These are phyloP conservation scores for Porites rus DNA, from an alignment of 92 coral and sea anemone species.

Conservation along the genomic window DNA sequence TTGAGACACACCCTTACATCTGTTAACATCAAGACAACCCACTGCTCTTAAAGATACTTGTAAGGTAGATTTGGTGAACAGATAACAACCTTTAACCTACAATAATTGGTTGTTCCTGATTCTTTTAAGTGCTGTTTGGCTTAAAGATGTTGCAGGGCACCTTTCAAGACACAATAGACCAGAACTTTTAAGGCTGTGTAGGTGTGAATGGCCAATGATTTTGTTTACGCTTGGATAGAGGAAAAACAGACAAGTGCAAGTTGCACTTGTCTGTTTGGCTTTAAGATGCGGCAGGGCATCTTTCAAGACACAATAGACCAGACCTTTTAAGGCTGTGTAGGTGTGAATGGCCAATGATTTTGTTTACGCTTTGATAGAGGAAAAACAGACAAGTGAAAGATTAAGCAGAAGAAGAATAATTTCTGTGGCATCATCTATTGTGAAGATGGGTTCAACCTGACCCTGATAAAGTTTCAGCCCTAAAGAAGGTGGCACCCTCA, in stretches of 20 bases:
- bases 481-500: too few relatives aligned
- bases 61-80: background rate
- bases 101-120: constrained; percentile 60
- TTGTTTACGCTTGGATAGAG: background rate
- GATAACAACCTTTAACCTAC: constrained; percentile 62
- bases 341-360: constrained; percentile 48
- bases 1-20: too few relatives aligned
- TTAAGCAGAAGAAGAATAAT: too few relatives aligned
- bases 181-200: constrained; percentile 29
- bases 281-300: constrained; percentile 58
- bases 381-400: constrained; percentile 11
- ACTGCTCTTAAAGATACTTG: too few relatives aligned
- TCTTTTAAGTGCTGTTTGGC: constrained; percentile 58
- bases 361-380: background rate
- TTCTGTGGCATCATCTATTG: too few relatives aligned
- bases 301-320: constrained; percentile 66
- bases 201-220: constrained; percentile 48
- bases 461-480: background rate
- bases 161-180: constrained; percentile 61
- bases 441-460: too few relatives aligned
- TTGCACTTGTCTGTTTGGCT: constrained; percentile 69
- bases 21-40: too few relatives aligned
- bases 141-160: constrained; percentile 60
- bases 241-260: constrained; percentile 1
- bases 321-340: constrained; percentile 20